Conservation (phyloP, 2,888 invertebrate genomes). For the Zygaena filipendulae region DNA sequence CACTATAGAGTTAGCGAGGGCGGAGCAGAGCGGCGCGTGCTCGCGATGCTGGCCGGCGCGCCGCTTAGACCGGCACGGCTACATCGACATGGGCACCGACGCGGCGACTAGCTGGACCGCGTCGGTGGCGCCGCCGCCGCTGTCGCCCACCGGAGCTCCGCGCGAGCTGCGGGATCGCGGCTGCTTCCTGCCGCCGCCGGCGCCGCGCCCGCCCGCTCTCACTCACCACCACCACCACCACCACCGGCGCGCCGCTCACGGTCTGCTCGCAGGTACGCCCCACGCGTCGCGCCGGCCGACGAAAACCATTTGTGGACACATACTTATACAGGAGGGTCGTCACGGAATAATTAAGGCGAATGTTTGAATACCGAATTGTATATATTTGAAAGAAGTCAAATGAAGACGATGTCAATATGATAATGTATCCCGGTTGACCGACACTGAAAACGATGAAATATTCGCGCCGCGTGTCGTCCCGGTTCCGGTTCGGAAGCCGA, state of each 20-base stretch:
- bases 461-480: no score
- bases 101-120: constrained; percentile 11
- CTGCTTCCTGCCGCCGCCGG: constrained; percentile 21
- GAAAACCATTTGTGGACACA: no score
- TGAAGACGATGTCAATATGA: no score
- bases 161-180: constrained; percentile 8
- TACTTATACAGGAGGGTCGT: no score
- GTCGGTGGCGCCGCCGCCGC: background rate
- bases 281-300: no score
- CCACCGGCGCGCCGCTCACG: constrained; percentile 12
- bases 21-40: constrained; percentile 38
- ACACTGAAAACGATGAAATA: no score
- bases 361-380: no score
- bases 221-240: constrained; percentile 10
- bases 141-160: constrained; percentile 24
- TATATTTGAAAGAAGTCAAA: no score
- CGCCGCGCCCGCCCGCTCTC: constrained; percentile 9
- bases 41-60: constrained; percentile 30
- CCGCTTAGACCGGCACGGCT: constrained; percentile 63
- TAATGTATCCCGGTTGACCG: no score
- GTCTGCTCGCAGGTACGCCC: constrained; percentile 13
- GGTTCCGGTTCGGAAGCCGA: no score
- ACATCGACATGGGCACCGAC: constrained; percentile 61
- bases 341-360: no score
- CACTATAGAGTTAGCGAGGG: constrained; percentile 37